These are phyloP conservation scores for Protosalanx chinensis DNA, from an alignment of 2,797 vertebrate species.

Conservation along the genomic window DNA sequence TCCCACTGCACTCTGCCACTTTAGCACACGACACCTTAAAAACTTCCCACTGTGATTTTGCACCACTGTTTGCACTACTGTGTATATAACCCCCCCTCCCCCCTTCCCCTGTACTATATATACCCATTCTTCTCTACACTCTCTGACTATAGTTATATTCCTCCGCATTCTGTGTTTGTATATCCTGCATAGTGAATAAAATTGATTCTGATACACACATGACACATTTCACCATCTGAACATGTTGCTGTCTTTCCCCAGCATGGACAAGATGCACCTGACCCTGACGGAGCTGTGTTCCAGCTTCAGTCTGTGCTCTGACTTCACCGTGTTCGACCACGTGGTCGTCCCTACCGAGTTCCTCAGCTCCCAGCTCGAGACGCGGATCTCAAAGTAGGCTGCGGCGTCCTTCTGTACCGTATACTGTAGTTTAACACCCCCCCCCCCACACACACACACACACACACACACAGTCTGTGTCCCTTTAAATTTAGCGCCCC, in stretches of 20 bases:
- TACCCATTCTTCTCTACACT: no score
- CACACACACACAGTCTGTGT: neutral
- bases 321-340: conserved; percentile 80
- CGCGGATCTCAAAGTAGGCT: conserved; percentile 80
- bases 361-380: conserved; percentile 85
- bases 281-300: conserved; percentile 82
- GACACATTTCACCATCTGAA: neutral
- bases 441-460: no score
- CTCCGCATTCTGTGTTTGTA: no score
- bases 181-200: no score
- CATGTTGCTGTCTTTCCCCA: conserved; percentile 40
- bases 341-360: conserved; percentile 83
- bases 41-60: no score
- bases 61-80: no score
- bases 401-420: neutral
- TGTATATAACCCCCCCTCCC: neutral
- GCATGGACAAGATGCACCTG: conserved; percentile 91
- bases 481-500: neutral
- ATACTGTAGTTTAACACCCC: neutral
- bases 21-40: no score
- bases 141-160: no score
- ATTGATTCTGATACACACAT: no score
- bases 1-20: no score
- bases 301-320: conserved; percentile 75
- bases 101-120: neutral